A percentile compares a stretch with the other conserved stretches of the same genome.
Evolutionary conservation across 2,797 vertebrate genomes (phyloP).

Genomic region (Schizothorax lantsangensis): DNA sequence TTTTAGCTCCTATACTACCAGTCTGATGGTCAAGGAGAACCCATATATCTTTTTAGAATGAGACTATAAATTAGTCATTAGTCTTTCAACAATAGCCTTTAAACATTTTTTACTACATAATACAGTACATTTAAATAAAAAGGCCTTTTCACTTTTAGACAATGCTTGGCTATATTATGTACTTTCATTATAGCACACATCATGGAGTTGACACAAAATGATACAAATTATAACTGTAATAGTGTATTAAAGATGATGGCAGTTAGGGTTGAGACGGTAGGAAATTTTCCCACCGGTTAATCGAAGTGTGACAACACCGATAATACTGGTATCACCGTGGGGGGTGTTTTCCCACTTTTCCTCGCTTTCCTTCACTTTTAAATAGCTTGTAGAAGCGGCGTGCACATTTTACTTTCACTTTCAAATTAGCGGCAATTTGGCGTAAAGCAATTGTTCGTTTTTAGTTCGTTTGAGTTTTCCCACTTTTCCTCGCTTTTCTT

Average conservation of each 20-base stretch:
- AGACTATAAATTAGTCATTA: background rate
- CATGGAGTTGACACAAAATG: background rate
- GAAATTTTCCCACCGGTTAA: too few relatives aligned
- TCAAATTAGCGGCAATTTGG: too few relatives aligned
- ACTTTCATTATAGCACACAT: background rate
- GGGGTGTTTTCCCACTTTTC: too few relatives aligned
- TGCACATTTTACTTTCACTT: too few relatives aligned
- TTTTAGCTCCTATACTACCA: background rate
- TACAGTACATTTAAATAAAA: background rate
- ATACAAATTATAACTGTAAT: background rate
- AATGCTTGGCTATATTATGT: background rate
- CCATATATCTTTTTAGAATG: background rate
- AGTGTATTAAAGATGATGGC: background rate
- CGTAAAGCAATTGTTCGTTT: too few relatives aligned
- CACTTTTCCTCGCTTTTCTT: too few relatives aligned
- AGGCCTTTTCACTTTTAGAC: background rate
- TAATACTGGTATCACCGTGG: too few relatives aligned
- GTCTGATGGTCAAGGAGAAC: background rate
- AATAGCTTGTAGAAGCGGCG: too few relatives aligned
- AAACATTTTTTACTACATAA: background rate
- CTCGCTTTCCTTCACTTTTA: too few relatives aligned
- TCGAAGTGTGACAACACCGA: too few relatives aligned
- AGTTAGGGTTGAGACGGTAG: too few relatives aligned
- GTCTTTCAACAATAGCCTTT: background rate
- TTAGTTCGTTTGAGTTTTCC: too few relatives aligned